These are phyloP conservation scores for Sphaerophoria taeniata DNA, from an alignment of 2,888 invertebrate species.

Conservation along the genomic window DNA sequence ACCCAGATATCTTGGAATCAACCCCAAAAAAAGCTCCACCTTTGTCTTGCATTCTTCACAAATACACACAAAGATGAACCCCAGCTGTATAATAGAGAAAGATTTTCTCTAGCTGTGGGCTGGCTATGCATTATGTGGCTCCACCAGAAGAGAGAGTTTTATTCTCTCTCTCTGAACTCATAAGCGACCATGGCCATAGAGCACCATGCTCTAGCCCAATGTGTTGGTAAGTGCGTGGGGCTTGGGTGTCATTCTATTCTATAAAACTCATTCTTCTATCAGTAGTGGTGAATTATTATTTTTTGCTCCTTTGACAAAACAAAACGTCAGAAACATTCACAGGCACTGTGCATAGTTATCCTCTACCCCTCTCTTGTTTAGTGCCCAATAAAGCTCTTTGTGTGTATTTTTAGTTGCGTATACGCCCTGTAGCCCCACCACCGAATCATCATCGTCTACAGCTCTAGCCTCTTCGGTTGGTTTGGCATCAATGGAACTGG, in stretches of 20 bases:
- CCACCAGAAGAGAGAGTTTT: slow-evolving; percentile 57
- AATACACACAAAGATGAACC: not conserved
- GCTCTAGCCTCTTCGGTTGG: not conserved
- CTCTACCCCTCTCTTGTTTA: slow-evolving; percentile 48
- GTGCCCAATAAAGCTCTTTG: slow-evolving; percentile 13
- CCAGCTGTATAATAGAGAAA: not conserved
- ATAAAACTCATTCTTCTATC: not conserved
- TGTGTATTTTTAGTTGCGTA: slow-evolving; percentile 72
- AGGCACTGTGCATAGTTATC: slow-evolving; percentile 39
- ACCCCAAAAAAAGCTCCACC: slow-evolving; percentile 63
- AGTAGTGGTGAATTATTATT: slow-evolving; percentile 48
- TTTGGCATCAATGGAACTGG: slow-evolving; percentile 46
- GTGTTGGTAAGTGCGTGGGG: slow-evolving; percentile 65
- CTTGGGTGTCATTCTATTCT: slow-evolving; percentile 37
- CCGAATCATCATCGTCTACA: slow-evolving; percentile 21
- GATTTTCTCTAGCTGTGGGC: not conserved
- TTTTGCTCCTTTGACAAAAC: slow-evolving; percentile 34
- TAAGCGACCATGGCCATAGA: slow-evolving; percentile 27
- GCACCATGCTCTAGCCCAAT: slow-evolving; percentile 66
- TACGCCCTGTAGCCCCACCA: slow-evolving; percentile 70
- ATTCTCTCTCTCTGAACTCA: slow-evolving; percentile 48
- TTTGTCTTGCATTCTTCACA: slow-evolving; percentile 49
- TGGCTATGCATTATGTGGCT: not conserved
- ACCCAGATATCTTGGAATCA: slow-evolving; percentile 60
- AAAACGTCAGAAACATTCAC: slow-evolving; percentile 61